Evolutionary conservation across 2,113 vertebrate species (phyloP), one percentile per base, ranked within the genome.

Genomic region (Laticauda colubrina): DNA sequence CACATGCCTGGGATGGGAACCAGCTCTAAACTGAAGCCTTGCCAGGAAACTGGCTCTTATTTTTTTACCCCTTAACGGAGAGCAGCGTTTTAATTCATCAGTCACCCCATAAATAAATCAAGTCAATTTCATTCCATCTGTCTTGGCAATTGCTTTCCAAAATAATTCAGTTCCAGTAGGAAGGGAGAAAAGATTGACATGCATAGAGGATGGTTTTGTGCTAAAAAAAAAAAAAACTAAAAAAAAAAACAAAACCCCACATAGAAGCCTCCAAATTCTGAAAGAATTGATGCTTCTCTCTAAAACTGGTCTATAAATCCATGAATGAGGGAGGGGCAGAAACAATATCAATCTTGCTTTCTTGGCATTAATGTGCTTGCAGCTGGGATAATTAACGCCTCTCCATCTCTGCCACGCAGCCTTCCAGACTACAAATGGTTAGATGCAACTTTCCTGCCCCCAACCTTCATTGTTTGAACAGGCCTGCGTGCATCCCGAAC

Each of bases 121-220:
- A 23, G 20, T 10, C 57, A 45, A 20, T 86, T 48, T 61, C 45
- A 69, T 53, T 61, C 45, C 56, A 87, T n/a, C 9, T 11, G 51
- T 34, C 48, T 34, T 18, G 88, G 12, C 26, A 9, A 5, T 14
- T 21, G 4, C 43, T 85, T 85, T 85, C 55, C 75, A 48, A 59
- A 39, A 53, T 23, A 0, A 10, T 45, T 10, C n/a, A 0, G 61
- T 34, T 69, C 26, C 45, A 54, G 14, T 59, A 15, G 69, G 39
- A 59, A 86, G 64, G 20, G 21, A 39, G 1, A n/a, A 48, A 54
- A 90, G 5, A 59, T 12, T 90, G 88, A 53, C 45, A 0, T 1
- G 0, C 3, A 54, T 88, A 69, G 0, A 0, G 85, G 54, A 23
- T 3, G 7, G 0, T 12, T 0, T 0, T 1, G 59, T 2, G 0